phyloP scores from a whole-genome alignment of 2,888 invertebrate species.

The Congeria kusceri region DNA sequence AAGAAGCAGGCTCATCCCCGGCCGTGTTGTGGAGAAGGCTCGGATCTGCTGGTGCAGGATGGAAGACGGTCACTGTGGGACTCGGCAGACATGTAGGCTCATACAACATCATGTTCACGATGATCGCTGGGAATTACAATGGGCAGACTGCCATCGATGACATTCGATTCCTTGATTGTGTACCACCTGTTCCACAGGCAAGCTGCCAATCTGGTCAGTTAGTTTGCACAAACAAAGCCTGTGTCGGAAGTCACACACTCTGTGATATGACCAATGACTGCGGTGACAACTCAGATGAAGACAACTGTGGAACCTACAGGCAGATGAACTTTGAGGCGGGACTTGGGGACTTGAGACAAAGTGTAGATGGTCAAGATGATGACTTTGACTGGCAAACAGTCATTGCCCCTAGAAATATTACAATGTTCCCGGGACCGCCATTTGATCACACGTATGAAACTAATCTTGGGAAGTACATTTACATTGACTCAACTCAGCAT shows the following conservation, averaged over 20 bases:
- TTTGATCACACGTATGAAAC: constrained; percentile 78
- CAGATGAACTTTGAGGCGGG: constrained; percentile 75
- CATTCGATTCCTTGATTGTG: constrained; percentile 74
- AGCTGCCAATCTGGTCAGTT: constrained; percentile 64
- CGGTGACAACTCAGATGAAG: constrained; percentile 79
- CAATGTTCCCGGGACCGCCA: constrained; percentile 71
- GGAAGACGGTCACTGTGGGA: constrained; percentile 74
- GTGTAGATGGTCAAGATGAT: constrained; percentile 68
- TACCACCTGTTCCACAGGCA: constrained; percentile 61
- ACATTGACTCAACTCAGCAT: constrained; percentile 74
- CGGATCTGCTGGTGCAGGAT: constrained; percentile 54
- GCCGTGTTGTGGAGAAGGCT: constrained; percentile 59
- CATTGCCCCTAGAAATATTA: constrained; percentile 46
- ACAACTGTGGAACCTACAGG: constrained; percentile 66
- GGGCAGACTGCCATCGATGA: constrained; percentile 82
- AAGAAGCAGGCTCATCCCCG: constrained; percentile 56
- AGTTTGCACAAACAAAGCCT: constrained; percentile 77
- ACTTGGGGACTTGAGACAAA: constrained; percentile 71
- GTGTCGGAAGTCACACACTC: constrained; percentile 66
- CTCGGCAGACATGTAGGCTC: constrained; percentile 71
- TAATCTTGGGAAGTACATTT: constrained; percentile 74
- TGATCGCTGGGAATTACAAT: constrained; percentile 60
- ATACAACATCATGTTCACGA: constrained; percentile 71
- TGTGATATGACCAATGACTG: constrained; percentile 80
- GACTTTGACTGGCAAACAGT: constrained; percentile 78